Percentiles rank a stretch among this genome's conserved stretches.
Evolutionary conservation across 2,113 vertebrate species (phyloP).

Genomic region (Tachuris rubrigastra): DNA sequence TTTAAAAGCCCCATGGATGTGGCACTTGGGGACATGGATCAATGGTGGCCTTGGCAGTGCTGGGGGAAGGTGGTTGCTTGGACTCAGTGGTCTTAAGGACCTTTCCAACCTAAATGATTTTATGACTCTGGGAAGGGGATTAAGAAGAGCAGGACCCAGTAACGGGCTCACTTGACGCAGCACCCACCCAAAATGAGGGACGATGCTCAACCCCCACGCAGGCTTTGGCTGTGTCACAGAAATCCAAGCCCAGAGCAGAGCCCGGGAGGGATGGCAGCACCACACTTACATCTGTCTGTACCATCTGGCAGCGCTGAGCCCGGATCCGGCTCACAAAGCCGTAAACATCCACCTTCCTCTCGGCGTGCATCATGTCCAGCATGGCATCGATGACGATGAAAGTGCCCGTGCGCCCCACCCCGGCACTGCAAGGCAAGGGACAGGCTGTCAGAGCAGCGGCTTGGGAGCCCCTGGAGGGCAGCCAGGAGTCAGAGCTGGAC

Average conservation of each 20-base stretch:
- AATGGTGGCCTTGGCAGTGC: not conserved
- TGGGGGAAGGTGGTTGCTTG: accelerated
- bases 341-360: slow-evolving; percentile 95
- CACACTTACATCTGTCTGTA: slow-evolving; percentile 93
- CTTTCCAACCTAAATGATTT: not conserved
- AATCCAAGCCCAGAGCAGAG: not conserved
- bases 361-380: slow-evolving; percentile 97
- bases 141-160: not conserved
- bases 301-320: slow-evolving; percentile 98
- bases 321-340: slow-evolving; percentile 96
- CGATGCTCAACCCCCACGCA: accelerated
- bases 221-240: accelerated
- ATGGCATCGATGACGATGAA: slow-evolving; percentile 98
- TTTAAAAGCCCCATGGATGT: not conserved
- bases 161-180: not conserved
- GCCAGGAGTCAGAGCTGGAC: not conserved
- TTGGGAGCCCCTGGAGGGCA: not conserved
- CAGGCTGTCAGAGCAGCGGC: not conserved
- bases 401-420: slow-evolving; percentile 94
- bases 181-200: not conserved
- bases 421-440: slow-evolving; percentile 77
- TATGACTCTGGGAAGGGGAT: accelerated
- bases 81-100: accelerated
- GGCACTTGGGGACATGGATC: not conserved
- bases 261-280: accelerated